A percentile compares a stretch with the other conserved stretches of the same genome.
Conservation (phyloP, 2,113 vertebrate genomes). For the Lynx canadensis region DNA sequence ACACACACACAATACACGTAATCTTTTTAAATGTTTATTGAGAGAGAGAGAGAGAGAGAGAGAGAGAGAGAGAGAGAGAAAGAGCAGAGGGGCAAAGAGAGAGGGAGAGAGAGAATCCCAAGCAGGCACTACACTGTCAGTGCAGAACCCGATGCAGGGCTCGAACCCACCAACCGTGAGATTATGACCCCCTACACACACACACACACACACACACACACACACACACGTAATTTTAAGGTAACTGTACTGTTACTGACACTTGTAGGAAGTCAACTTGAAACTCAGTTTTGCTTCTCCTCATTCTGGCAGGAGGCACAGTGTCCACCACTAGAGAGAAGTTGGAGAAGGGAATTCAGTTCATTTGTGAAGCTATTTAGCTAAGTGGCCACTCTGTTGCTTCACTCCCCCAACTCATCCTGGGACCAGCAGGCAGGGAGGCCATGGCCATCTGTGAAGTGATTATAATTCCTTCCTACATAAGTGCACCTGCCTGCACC, state of each 20-base stretch:
- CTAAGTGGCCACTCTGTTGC: background rate
- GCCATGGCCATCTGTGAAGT: background rate
- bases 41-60: too few relatives aligned
- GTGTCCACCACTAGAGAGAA: background rate
- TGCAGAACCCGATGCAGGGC: too few relatives aligned
- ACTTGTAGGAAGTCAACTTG: background rate
- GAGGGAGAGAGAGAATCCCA: too few relatives aligned
- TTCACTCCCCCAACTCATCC: background rate
- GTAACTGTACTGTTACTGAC: background rate
- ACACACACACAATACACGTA: background rate
- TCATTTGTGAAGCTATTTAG: background rate
- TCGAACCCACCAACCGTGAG: too few relatives aligned
- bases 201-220: background rate
- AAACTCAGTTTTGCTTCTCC: background rate
- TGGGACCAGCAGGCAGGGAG: background rate
- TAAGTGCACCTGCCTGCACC: background rate
- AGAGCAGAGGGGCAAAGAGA: too few relatives aligned
- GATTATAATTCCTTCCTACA: background rate
- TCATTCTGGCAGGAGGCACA: background rate
- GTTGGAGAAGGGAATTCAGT: background rate
- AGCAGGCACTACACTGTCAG: too few relatives aligned
- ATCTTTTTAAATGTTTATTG: too few relatives aligned
- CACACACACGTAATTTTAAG: background rate
- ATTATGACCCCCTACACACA: background rate
- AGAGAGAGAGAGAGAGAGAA: too few relatives aligned